Percentiles rank a stretch among this genome's conserved stretches.
phyloP scores from a whole-genome alignment of 2,888 invertebrate genomes.

The Acrocyrtus sp. region DNA sequence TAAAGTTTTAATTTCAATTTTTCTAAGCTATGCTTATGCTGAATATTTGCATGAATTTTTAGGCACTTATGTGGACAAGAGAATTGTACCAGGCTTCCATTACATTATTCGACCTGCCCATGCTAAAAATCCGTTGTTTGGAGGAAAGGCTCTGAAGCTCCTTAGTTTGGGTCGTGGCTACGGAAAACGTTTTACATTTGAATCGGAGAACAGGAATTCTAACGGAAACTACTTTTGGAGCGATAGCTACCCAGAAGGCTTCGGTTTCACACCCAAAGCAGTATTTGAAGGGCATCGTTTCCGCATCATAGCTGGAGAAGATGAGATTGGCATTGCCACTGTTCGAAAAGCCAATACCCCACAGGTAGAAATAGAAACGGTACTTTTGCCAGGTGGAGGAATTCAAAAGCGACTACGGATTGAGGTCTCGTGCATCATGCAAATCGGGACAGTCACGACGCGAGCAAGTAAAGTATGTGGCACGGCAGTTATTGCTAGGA shows the following conservation, averaged over 20 bases:
- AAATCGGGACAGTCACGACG: slow-evolving; percentile 65
- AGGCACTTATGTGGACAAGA: slow-evolving; percentile 79
- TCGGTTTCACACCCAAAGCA: slow-evolving; percentile 75
- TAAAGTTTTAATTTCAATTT: neutral
- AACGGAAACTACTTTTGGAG: slow-evolving; percentile 79
- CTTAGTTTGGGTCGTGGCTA: slow-evolving; percentile 79
- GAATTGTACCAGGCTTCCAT: slow-evolving; percentile 78
- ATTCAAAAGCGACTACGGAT: slow-evolving; percentile 75
- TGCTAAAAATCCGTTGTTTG: slow-evolving; percentile 73
- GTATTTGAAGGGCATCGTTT: slow-evolving; percentile 76
- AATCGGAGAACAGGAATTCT: slow-evolving; percentile 69
- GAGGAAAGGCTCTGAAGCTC: slow-evolving; percentile 73
- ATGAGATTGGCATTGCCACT: slow-evolving; percentile 74
- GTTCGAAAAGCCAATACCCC: slow-evolving; percentile 77
- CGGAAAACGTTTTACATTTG: slow-evolving; percentile 79
- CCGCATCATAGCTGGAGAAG: slow-evolving; percentile 72
- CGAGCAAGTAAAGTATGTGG: slow-evolving; percentile 72
- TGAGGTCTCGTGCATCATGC: slow-evolving; percentile 76
- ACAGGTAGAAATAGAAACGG: slow-evolving; percentile 65
- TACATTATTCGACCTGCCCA: slow-evolving; percentile 79
- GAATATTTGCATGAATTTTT: too few species aligned
- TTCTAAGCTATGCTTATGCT: neutral
- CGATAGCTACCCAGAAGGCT: slow-evolving; percentile 78
- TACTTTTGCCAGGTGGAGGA: slow-evolving; percentile 66
- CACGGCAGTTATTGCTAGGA: slow-evolving; percentile 74